Evolutionary conservation across 1,140 invertebrate species (phyloP), one percentile per base, ranked within the genome.

Genomic region (Dysdera silvatica): DNA sequence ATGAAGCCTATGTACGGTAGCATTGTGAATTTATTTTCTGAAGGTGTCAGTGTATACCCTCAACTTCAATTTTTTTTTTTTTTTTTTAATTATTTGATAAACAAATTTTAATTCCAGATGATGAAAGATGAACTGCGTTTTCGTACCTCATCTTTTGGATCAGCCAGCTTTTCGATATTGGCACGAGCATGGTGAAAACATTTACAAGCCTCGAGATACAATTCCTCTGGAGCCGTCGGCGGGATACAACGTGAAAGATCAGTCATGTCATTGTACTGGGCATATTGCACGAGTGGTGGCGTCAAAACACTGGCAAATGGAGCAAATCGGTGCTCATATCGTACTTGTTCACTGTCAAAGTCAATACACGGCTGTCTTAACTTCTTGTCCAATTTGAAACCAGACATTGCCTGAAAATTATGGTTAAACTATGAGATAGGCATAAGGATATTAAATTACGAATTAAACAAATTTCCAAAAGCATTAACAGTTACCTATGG

Each of bases 261-360:
- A 78, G 82, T 80, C 78, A 86, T 85, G 67, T 85, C 85, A 71
- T 83, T 73, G 73, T 90, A 93, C 77, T 94, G 89, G 48, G 82
- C 79, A 75, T 95, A 95, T 68, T 87, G 86, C 26, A 95, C 88
- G 10, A 88, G 88, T 0, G 92, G 91, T 18, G 94, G 94, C 0
- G 89, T 89, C n/a, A 87, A 79, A 3, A 96, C 81, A 28, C 84
- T 83, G 23, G 84, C 84, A 73, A 98, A 92, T 6, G 94, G 89
- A 12, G 86, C 82, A 80, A 98, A 91, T 60, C 95, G 83, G 66
- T 96, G 92, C 72, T 95, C 90, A 75, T 95, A 98, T 35, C 94
- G 83, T 14, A 96, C 90, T 71, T 88, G 83, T 77, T 98, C 95
- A 71, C 85, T 90, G 76, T 96, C 92, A 78, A 96, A 96, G 73